Evolutionary conservation across 2,888 invertebrate genomes (phyloP).

Genomic region (Dascillus cervinus): DNA sequence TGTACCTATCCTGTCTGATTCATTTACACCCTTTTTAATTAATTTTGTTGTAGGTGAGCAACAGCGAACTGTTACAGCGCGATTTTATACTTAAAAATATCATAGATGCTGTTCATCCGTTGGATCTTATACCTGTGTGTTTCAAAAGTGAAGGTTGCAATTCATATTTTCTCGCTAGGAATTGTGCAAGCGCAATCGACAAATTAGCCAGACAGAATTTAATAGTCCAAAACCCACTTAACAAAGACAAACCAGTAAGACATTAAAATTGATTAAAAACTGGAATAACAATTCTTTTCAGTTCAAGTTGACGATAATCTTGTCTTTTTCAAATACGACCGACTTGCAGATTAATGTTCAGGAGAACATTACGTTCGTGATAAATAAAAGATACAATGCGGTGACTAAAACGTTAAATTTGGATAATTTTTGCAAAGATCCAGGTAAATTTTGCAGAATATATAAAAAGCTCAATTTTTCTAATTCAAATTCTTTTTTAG

Average conservation of each 20-base stretch:
- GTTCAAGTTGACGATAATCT: conserved; percentile 36
- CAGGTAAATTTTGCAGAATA: no score
- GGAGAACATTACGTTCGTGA: conserved; percentile 36
- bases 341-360: conserved; percentile 44
- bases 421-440: conserved; percentile 42
- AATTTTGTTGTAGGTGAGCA: conserved; percentile 25
- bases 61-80: conserved; percentile 33
- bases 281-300: conserved; percentile 14
- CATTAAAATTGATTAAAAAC: not conserved
- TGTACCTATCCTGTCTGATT: no score
- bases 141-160: conserved; percentile 36
- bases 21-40: not conserved
- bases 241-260: conserved; percentile 25
- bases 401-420: conserved; percentile 36
- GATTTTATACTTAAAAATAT: conserved; percentile 41
- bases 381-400: conserved; percentile 36
- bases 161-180: conserved; percentile 42
- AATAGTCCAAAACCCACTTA: conserved; percentile 30
- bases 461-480: no score
- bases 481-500: conserved; percentile 19
- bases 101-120: conserved; percentile 41
- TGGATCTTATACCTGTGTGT: conserved; percentile 45
- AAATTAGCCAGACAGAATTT: conserved; percentile 43
- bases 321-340: conserved; percentile 41
- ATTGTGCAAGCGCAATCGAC: conserved; percentile 45